These are phyloP conservation scores for Emberiza fucata DNA, from an alignment of 2,113 vertebrate genomes.

Conservation along the genomic window DNA sequence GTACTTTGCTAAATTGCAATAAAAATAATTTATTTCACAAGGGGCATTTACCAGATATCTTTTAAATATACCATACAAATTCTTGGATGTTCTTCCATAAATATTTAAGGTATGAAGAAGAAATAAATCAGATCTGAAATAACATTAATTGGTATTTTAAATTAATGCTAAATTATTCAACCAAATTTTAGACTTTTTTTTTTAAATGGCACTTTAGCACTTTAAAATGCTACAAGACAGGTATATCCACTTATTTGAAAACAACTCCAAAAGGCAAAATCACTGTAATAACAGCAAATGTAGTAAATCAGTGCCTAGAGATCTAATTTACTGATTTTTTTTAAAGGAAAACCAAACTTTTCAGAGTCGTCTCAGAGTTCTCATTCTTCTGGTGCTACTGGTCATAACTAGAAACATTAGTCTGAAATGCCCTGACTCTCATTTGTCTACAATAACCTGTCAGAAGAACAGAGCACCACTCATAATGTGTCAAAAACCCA, in stretches of 20 bases:
- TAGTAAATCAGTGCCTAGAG: neutral
- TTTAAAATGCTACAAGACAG: neutral
- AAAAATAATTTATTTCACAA: slow-evolving; percentile 14
- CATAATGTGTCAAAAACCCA: neutral
- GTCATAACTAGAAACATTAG: neutral
- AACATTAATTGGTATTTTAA: neutral
- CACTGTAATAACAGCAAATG: neutral
- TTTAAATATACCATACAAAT: neutral
- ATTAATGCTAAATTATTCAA: neutral
- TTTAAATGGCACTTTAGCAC: neutral
- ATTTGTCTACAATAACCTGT: neutral
- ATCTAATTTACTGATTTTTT: neutral
- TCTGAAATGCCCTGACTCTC: neutral
- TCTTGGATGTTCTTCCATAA: neutral
- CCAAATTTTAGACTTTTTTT: neutral
- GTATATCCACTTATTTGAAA: neutral
- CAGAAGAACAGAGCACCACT: neutral
- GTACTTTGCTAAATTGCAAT: slow-evolving; percentile 8
- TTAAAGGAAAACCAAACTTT: neutral
- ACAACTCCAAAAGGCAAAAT: neutral
- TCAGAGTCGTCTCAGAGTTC: neutral
- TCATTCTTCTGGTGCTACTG: neutral
- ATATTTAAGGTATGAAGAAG: neutral
- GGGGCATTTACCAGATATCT: neutral
- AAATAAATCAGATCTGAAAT: neutral